phyloP scores from a whole-genome alignment of 2,113 vertebrate species.

The Chamaea fasciata region DNA sequence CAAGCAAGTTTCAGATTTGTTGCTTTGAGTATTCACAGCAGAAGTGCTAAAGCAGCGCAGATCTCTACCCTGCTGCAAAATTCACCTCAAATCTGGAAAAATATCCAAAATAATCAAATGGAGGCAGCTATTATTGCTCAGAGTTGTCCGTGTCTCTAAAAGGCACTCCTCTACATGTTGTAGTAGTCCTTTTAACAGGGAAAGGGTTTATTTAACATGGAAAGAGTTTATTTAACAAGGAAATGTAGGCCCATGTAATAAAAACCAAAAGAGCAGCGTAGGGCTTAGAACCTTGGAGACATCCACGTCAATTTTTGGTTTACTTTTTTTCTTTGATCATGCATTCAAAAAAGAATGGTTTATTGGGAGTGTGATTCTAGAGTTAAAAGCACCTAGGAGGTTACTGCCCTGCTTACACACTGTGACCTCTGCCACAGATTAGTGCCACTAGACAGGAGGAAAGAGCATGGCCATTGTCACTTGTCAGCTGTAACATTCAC shows the following conservation, averaged over 20 bases:
- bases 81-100: not conserved
- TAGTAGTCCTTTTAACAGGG: not conserved
- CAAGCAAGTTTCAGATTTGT: not conserved
- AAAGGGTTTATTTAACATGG: not conserved
- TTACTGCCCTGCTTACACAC: not conserved
- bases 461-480: not conserved
- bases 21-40: not conserved
- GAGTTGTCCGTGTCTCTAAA: not conserved
- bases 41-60: not conserved
- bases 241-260: not conserved
- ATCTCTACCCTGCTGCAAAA: not conserved
- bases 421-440: not conserved
- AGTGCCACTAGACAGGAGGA: not conserved
- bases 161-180: not conserved
- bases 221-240: not conserved
- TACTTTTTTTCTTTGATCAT: not conserved
- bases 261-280: not conserved
- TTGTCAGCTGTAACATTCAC: not conserved
- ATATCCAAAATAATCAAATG: not conserved
- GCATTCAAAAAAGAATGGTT: not conserved
- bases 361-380: not conserved
- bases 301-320: not conserved
- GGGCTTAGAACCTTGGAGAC: not conserved
- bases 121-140: not conserved
- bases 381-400: not conserved